Conservation (phyloP, 2,113 vertebrate species). For the Ageneiosus marmoratus region DNA sequence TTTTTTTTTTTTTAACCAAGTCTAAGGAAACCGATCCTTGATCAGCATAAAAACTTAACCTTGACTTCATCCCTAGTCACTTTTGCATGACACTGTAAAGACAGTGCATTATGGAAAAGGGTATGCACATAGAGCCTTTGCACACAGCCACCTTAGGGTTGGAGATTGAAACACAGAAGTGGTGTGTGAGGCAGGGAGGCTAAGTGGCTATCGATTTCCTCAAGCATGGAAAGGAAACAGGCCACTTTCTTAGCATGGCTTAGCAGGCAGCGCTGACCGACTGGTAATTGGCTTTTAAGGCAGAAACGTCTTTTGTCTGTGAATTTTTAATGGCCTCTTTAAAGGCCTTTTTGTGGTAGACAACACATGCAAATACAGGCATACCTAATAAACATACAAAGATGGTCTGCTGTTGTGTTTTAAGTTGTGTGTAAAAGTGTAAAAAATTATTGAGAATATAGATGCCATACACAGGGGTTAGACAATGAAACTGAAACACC, state of each 20-base stretch:
- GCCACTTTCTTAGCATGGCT: slow-evolving; percentile 34
- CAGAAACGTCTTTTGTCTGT: slow-evolving; percentile 46
- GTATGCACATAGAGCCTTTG: slow-evolving; percentile 6
- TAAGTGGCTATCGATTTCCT: slow-evolving; percentile 60
- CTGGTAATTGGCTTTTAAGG: slow-evolving; percentile 60
- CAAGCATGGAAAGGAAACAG: slow-evolving; percentile 42
- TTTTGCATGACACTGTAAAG: slow-evolving; percentile 12
- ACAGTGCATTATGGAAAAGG: neutral
- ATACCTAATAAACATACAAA: neutral
- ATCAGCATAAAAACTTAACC: neutral
- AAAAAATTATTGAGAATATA: neutral
- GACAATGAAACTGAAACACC: too few species aligned
- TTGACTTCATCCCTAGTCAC: neutral
- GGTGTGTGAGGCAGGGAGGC: slow-evolving; percentile 36
- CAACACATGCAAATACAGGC: neutral
- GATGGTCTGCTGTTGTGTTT: neutral
- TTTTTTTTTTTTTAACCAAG: neutral
- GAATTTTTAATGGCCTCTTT: slow-evolving; percentile 51
- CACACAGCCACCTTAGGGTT: slow-evolving; percentile 8
- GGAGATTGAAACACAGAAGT: slow-evolving; percentile 24
- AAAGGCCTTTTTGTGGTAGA: slow-evolving; percentile 27
- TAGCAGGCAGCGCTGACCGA: slow-evolving; percentile 29
- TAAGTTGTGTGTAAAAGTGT: neutral
- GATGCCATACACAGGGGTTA: too few species aligned
- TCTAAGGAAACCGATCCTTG: neutral